phyloP scores from a whole-genome alignment of 2,113 vertebrate genomes.

The Mystacornis crossleyi region DNA sequence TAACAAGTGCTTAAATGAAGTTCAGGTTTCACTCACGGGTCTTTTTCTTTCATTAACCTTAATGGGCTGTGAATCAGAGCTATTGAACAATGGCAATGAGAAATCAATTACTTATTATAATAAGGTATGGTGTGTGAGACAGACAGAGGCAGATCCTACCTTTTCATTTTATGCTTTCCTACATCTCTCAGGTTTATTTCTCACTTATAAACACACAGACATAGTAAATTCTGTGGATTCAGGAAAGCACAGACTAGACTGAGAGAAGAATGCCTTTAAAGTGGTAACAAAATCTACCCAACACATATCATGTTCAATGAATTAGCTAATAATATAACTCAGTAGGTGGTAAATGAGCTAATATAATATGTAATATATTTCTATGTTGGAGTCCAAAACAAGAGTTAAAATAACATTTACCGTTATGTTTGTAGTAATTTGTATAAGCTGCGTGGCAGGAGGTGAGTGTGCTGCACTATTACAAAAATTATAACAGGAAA shows the following conservation, averaged over 20 bases:
- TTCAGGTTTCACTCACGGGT: neutral
- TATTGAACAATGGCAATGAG: conserved; percentile 8
- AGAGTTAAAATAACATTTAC: conserved; percentile 73
- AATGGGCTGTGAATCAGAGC: neutral
- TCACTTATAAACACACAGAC: neutral
- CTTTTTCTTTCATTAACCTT: neutral
- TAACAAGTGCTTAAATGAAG: neutral
- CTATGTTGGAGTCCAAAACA: conserved; percentile 74
- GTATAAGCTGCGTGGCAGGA: conserved; percentile 35
- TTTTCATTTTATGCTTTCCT: neutral
- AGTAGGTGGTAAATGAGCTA: conserved; percentile 76
- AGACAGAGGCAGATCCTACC: neutral
- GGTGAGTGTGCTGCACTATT: neutral
- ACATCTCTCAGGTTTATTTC: neutral
- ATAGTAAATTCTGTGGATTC: neutral
- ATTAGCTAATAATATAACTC: conserved; percentile 72
- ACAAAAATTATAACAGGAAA: conserved; percentile 31
- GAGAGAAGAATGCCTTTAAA: conserved; percentile 1
- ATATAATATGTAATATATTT: conserved; percentile 78
- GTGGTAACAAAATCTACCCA: conserved; percentile 15
- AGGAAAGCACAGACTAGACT: neutral
- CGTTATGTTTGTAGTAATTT: conserved; percentile 54
- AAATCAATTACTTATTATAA: conserved; percentile 15
- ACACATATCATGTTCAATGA: conserved; percentile 45
- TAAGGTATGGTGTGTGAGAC: neutral